phyloP scores from a whole-genome alignment of 2,888 invertebrate genomes.

The Aphelenchoides bicaudatus region DNA sequence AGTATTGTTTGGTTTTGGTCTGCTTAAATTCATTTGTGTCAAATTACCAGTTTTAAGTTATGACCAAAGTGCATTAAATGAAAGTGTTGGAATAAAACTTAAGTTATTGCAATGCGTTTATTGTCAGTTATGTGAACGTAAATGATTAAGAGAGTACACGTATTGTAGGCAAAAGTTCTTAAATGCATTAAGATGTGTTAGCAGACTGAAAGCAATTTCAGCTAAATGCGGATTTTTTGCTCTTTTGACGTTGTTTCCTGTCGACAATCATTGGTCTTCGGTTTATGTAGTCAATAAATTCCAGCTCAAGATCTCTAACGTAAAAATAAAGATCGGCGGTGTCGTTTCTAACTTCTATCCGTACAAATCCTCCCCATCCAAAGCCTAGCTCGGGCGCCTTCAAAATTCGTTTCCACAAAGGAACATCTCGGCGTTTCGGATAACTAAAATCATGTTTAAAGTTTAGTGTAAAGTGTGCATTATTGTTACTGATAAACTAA shows the following conservation, averaged over 20 bases:
- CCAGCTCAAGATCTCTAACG: slow-evolving; percentile 7
- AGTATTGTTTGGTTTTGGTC: too few species aligned
- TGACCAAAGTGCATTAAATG: too few species aligned
- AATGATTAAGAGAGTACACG: too few species aligned
- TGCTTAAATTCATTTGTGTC: too few species aligned
- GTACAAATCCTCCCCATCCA: slow-evolving; percentile 59
- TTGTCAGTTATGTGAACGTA: too few species aligned
- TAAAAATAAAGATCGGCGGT: slow-evolving; percentile 23
- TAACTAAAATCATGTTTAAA: slow-evolving; percentile 35
- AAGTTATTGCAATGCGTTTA: too few species aligned
- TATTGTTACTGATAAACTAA: slow-evolving; percentile 38
- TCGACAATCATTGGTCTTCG: slow-evolving; percentile 12
- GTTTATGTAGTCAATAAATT: slow-evolving; percentile 19
- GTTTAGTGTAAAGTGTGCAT: slow-evolving; percentile 53
- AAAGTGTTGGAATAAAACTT: too few species aligned
- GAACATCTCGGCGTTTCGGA: slow-evolving; percentile 3
- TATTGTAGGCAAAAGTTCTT: too few species aligned
- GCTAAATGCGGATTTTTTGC: slow-evolving; percentile 6
- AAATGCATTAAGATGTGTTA: too few species aligned
- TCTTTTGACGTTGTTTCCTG: slow-evolving; percentile 12
- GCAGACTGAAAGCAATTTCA: slow-evolving; percentile 69
- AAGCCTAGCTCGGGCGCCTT: slow-evolving; percentile 42
- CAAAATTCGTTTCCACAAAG: slow-evolving; percentile 16
- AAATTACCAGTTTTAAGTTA: too few species aligned
- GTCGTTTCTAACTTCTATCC: slow-evolving; percentile 45